These are phyloP conservation scores for Chalcis sispes DNA, from an alignment of 2,888 invertebrate genomes.

Conservation along the genomic window DNA sequence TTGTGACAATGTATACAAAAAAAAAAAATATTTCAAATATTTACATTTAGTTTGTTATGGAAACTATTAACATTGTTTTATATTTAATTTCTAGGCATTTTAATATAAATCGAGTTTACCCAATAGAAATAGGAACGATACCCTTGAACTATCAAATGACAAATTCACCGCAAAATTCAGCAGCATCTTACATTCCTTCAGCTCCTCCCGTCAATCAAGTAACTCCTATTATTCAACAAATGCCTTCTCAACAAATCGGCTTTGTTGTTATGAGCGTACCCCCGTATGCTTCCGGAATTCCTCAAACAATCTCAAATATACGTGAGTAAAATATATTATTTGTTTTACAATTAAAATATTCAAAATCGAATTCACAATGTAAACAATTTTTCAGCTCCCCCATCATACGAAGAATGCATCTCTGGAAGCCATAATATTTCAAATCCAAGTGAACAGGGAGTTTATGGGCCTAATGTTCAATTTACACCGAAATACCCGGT, in stretches of 20 bases:
- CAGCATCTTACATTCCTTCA: constrained; percentile 15
- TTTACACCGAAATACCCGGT: constrained; percentile 48
- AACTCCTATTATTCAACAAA: background rate
- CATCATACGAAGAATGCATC: constrained; percentile 58
- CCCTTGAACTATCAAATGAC: constrained; percentile 78
- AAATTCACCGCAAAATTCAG: background rate
- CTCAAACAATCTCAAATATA: constrained; percentile 44
- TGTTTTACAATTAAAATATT: background rate
- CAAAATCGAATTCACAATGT: background rate
- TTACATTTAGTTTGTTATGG: too few species aligned
- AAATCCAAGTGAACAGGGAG: constrained; percentile 31
- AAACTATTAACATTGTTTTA: background rate
- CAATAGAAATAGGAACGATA: constrained; percentile 84
- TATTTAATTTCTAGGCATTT: constrained; percentile 74
- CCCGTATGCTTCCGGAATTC: constrained; percentile 21
- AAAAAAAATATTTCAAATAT: background rate
- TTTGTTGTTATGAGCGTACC: constrained; percentile 57
- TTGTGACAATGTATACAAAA: too few species aligned
- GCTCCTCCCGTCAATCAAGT: constrained; percentile 36
- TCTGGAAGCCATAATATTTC: constrained; percentile 40
- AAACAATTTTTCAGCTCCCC: constrained; percentile 56
- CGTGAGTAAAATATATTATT: constrained; percentile 45
- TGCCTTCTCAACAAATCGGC: constrained; percentile 56
- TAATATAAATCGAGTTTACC: constrained; percentile 81
- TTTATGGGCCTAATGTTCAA: constrained; percentile 27